These are phyloP conservation scores for Dysmachus trigonus DNA, from an alignment of 2,888 invertebrate genomes.

Conservation along the genomic window DNA sequence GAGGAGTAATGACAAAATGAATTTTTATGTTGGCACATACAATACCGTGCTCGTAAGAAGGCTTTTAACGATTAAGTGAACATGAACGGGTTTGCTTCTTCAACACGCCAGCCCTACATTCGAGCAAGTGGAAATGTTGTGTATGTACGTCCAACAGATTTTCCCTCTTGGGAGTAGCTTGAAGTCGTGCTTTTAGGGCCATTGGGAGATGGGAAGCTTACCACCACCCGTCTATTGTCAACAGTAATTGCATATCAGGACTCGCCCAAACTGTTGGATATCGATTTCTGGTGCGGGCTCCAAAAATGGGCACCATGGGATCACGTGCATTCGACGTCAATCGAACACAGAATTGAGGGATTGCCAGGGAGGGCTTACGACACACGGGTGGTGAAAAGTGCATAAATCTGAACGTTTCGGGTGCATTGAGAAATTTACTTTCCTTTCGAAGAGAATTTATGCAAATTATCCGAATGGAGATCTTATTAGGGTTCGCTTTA, in stretches of 20 bases:
- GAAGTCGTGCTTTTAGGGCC: neutral
- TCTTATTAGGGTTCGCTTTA: neutral
- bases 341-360: neutral
- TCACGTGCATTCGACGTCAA: neutral
- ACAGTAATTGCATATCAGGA: neutral
- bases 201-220: neutral
- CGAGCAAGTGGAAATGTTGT: neutral
- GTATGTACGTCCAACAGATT: neutral
- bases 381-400: neutral
- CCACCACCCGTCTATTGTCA: neutral
- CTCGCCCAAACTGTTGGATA: neutral
- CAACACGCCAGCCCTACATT: neutral
- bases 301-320: neutral
- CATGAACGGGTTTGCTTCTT: slow-evolving; percentile 21
- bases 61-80: slow-evolving; percentile 29
- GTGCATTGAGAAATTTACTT: neutral
- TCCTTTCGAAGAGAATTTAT: neutral
- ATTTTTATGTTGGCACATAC: slow-evolving; percentile 4
- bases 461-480: neutral
- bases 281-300: neutral
- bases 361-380: neutral
- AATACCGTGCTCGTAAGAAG: neutral
- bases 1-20: neutral
- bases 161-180: neutral
- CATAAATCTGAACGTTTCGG: neutral